Evolutionary conservation across 2,888 invertebrate species (phyloP), one percentile per base, ranked within the genome.

Genomic region (Apomyelois bistriatella): DNA sequence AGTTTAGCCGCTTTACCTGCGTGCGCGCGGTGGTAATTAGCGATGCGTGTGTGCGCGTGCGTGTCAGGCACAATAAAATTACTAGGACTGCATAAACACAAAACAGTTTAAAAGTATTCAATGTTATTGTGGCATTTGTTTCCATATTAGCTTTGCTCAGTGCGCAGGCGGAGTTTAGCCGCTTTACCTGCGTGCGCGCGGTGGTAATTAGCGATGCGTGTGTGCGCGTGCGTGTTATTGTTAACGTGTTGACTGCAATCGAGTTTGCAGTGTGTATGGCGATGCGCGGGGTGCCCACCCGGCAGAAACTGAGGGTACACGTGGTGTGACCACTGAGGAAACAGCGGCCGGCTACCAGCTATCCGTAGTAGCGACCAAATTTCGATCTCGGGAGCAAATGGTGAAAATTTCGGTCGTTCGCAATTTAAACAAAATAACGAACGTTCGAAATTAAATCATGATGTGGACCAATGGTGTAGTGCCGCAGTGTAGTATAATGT

Each of bases 321-420:
- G 92, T 97, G 97, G 92, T 97, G 97, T 72, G 97, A 97, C 97
- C 97, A 97, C 92, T 97, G 97, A 70, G 97, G 97, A 90, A 97
- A 97, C 84, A 97, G 93, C 73, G 97, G 97, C 81, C 96, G 93
- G 76, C 94, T 93, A 83, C 94, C 89, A 73, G 64, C 50, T 32
- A 4, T 35, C 28, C 43, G 32, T 32, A 15, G 28, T 13, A 13
- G 13, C 43, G 32, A 0, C 9, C n/a, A 16, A 46, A 30, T 9
- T 13, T 32, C 46, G 32, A 7, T 38, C 15, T 13, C 6, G 15
- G 47, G 42, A 52, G 49, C 47, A 40, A 41, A 32, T 10, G 41
- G 16, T 15, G 10, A 50, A 28, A 30, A 40, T 30, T 49, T 49
- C 53, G 47, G 55, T 49, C 59, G 51, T 35, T 32, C 15, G 35